A percentile compares a stretch with the other conserved stretches of the same genome.
Evolutionary conservation across 2,888 invertebrate species (phyloP).

Genomic region (Mimachlamys varia): DNA sequence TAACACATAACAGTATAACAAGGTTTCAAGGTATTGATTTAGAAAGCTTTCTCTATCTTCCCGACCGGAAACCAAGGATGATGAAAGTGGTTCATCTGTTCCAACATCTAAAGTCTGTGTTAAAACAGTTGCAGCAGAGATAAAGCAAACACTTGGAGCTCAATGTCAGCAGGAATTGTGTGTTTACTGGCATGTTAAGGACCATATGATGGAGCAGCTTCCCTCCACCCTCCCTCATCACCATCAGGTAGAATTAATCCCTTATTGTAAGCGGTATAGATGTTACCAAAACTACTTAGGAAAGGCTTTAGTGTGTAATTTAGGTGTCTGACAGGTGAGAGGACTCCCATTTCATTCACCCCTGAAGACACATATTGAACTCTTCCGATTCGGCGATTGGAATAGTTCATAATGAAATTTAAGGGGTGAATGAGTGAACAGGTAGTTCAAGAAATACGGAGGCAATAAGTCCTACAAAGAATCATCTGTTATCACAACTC

Average conservation of each 20-base stretch:
- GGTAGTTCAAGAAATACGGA: not conserved
- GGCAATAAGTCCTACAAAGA: not conserved
- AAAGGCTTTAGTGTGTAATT: not conserved
- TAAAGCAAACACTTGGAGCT: not conserved
- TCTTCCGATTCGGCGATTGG: too few species aligned
- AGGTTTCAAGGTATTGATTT: not conserved
- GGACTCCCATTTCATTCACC: too few species aligned
- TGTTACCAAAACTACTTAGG: not conserved
- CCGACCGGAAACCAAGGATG: not conserved
- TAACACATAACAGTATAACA: too few species aligned
- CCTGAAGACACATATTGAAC: too few species aligned
- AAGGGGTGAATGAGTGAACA: too few species aligned
- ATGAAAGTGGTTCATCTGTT: constrained; percentile 31
- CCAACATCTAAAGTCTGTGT: not conserved
- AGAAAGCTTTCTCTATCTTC: not conserved
- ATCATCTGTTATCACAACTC: not conserved
- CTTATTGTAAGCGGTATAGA: not conserved
- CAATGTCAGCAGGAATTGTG: not conserved
- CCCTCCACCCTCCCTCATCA: not conserved
- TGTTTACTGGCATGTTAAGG: not conserved
- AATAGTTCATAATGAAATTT: too few species aligned
- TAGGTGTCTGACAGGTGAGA: not conserved
- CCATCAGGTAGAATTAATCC: not conserved
- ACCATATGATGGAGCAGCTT: not conserved
- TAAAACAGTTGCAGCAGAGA: not conserved